Evolutionary conservation across 1,140 invertebrate genomes (phyloP), one percentile per base, ranked within the genome.

Genomic region (Drosophila malerkotliana): DNA sequence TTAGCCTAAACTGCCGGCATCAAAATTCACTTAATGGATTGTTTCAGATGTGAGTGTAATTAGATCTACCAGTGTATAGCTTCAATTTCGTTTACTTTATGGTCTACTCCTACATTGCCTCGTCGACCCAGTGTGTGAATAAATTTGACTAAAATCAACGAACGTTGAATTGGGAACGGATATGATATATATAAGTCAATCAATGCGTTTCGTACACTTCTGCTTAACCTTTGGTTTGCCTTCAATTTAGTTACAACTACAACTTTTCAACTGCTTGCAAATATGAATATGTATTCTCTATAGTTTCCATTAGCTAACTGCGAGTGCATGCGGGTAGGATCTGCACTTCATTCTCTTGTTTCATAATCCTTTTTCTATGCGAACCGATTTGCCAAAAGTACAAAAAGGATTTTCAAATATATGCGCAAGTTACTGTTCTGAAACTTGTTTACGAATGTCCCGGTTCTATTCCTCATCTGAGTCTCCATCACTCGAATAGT

Each of bases 401-500:
- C 32, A 60, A 67, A 56, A 74, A 52, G 52, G 57, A 58, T 59
- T 47, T 80, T 72, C 47, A 58, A 48, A 63, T 63, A 51, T 74
- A 45, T 47, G 52, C 49, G 44, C 68, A 52, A 34, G 53, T 34
- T 57, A 69, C 73, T 45, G n/a, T 32, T 55, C 52, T 30, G 47
- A 47, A 80, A 49, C 34, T 71, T 28, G 47, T 32, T 61, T 32
- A 39, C 47, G 41, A 15, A 28, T 41, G n/a, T 7, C 32, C 30
- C 30, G 39, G 15, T 21, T 53, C 93, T 94, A 97, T 93, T 97
- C 96, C 87, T 97, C 96, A 91, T 98, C 97, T 30, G 97, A 97
- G 89, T 98, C 97, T 24, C 96, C 96, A 85, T 98, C 97, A 92
- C 97, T 98, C 55, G 95, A 97, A 93, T 97, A 97, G 93, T 94